Base-by-base conservation (phyloP, 2,797 vertebrate species). In the Cossypha niveicapilla region DNA sequence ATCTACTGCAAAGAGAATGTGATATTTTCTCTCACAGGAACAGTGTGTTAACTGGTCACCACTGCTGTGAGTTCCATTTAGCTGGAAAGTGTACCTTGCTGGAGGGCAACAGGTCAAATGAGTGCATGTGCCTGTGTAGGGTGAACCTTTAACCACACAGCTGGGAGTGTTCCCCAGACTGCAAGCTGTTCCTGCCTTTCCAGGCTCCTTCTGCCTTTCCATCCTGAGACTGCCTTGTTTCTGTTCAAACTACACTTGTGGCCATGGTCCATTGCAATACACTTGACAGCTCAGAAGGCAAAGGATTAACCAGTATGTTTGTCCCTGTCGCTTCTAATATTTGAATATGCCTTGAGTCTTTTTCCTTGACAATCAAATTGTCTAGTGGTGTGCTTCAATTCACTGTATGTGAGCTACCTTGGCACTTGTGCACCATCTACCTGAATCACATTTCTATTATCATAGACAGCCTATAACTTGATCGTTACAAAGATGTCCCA, bases 281-380 rank as follows among this genome's bases (percentile, higher is more conserved):
- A 17, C 23, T 53, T 90, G 34, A n/a, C 28, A 92, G 66, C 24
- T 86, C 66, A 88, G 54, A 88, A 81, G 24, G 47, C 62, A 81
- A 66, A 90, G 41, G 34, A 68, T 34, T 73, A 65, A 12, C 14
- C 58, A 72, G 1, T 15, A 11, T 25, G 7, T 45, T 88, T 76
- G 50, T 32, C 21, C 7, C 22, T 74, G 48, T 39, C 62, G 32
- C 37, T 72, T 84, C 9, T 35, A 62, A 66, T 1, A 6, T 88
- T 50, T 5, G 2, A 71, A 30, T 48, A 23, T 67, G 23, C n/a
- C 57, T 77, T 57, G 41, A 83, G 25, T 24, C 14, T 56, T 83
- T 74, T 60, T 41, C 30, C 37, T 57, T 61, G 39, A 23, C 24
- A 61, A 54, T 17, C 0, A 1, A 39, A 72, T 50, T 87, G 16